Evolutionary conservation across 2,113 vertebrate species (phyloP).

Genomic region (Oncorhynchus kisutch): DNA sequence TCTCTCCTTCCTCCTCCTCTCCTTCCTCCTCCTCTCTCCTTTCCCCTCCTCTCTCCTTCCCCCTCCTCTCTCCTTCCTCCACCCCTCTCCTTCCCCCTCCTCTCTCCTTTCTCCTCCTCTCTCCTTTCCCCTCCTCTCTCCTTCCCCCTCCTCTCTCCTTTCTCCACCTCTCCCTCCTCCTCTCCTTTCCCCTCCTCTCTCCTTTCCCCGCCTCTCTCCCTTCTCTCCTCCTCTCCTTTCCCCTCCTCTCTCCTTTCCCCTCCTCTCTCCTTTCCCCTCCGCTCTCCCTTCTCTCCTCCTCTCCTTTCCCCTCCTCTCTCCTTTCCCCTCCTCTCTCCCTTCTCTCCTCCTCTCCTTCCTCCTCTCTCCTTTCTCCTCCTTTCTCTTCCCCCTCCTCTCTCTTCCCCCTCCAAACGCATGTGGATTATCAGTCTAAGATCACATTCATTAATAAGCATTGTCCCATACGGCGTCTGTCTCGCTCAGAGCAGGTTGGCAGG

Average conservation of each 20-base stretch:
- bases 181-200: neutral
- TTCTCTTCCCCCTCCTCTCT: constrained; percentile 9
- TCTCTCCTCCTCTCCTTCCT: constrained; percentile 11
- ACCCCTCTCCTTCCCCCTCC: accelerated
- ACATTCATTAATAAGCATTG: constrained; percentile 66
- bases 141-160: neutral
- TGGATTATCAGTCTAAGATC: constrained; percentile 72
- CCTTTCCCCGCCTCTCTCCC: neutral
- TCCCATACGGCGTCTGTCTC: neutral
- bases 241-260: neutral
- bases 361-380: constrained; percentile 17
- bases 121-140: neutral
- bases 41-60: no score
- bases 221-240: neutral
- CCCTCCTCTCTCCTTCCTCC: accelerated
- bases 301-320: no score
- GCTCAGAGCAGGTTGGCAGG: constrained; percentile 59
- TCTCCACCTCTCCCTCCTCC: neutral
- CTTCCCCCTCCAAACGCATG: constrained; percentile 55
- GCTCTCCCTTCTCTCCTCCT: no score
- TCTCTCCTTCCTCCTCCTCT: no score
- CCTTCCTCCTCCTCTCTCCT: no score
- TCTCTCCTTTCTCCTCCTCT: no score
- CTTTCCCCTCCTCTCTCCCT: neutral
- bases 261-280: no score